These are phyloP conservation scores for Coilia nasus DNA, from an alignment of 2,797 vertebrate genomes.

Conservation along the genomic window DNA sequence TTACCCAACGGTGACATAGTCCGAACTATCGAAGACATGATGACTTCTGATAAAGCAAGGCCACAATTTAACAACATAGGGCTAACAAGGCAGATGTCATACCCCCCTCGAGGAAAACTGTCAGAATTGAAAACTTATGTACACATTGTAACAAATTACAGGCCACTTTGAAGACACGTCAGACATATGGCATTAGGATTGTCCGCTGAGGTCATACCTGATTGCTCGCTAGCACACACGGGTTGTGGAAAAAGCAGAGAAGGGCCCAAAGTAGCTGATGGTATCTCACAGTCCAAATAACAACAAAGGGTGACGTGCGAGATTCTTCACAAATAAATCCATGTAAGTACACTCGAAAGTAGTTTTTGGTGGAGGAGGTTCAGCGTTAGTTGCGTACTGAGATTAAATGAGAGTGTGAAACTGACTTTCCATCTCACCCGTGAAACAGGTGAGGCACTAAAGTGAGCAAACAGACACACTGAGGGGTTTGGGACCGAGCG, in stretches of 20 bases:
- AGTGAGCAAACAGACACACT: constrained; percentile 20
- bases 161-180: not conserved
- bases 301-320: not conserved
- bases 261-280: not conserved
- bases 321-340: constrained; percentile 8
- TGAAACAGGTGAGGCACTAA: constrained; percentile 17
- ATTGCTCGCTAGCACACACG: not conserved
- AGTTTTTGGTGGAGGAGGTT: not conserved
- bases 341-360: constrained; percentile 8
- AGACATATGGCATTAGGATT: not conserved
- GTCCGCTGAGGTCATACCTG: constrained; percentile 20
- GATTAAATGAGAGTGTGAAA: constrained; percentile 10
- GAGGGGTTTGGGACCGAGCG: constrained; percentile 12
- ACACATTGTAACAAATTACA: constrained; percentile 19
- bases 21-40: not conserved
- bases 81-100: not conserved
- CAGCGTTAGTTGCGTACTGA: not conserved
- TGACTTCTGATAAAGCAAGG: not conserved
- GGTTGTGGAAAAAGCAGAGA: not conserved
- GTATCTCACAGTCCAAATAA: constrained; percentile 6
- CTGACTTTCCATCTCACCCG: constrained; percentile 12
- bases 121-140: constrained; percentile 1
- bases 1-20: not conserved
- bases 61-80: not conserved
- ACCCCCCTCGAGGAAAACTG: not conserved